phyloP scores from a whole-genome alignment of 2,113 vertebrate genomes.

The Herpailurus yagouaroundi region DNA sequence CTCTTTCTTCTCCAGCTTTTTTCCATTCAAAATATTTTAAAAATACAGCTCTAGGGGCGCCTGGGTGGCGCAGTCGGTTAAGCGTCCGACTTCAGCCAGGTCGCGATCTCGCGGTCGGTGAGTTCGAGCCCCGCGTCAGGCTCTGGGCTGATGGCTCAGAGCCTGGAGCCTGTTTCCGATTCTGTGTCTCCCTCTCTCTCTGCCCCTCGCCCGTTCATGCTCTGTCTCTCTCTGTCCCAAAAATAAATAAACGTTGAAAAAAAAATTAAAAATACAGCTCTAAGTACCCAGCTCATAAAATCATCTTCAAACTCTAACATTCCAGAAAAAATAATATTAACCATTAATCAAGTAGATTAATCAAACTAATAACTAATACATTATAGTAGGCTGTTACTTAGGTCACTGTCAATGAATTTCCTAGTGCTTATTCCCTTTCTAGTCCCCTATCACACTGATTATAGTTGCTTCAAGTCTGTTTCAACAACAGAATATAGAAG shows the following conservation, averaged over 20 bases:
- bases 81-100: too few species aligned
- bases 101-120: too few species aligned
- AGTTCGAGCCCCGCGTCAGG: too few species aligned
- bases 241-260: too few species aligned
- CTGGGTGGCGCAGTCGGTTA: too few species aligned
- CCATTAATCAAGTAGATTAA: background rate
- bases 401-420: background rate
- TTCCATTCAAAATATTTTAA: background rate
- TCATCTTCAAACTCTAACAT: background rate
- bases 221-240: too few species aligned
- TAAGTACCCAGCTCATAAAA: background rate
- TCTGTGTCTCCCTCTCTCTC: too few species aligned
- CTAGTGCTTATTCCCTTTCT: background rate
- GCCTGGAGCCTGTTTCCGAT: too few species aligned
- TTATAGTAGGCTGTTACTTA: background rate
- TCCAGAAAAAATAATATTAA: background rate
- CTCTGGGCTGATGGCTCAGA: too few species aligned
- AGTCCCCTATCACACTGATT: rapidly evolving
- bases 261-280: background rate
- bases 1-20: background rate
- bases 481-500: background rate
- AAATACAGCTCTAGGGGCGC: background rate
- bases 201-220: too few species aligned
- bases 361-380: background rate
- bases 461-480: background rate